phyloP scores from a whole-genome alignment of 2,797 vertebrate genomes.

The Rhabdophis nuchalis region DNA sequence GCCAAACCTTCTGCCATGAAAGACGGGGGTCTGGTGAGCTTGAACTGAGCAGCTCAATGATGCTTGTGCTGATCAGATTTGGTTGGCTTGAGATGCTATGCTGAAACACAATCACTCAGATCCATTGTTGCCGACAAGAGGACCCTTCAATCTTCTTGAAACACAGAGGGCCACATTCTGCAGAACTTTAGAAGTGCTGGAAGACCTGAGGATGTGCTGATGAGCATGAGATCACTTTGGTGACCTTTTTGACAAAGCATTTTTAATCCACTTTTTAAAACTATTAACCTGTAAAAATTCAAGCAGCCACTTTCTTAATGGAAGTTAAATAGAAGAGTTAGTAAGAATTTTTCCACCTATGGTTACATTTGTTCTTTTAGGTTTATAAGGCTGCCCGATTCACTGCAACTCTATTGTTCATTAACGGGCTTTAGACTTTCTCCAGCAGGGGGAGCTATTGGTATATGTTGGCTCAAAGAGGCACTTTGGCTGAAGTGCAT shows the following conservation, averaged over 20 bases:
- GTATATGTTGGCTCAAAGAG: not conserved
- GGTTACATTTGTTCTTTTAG: not conserved
- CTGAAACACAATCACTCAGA: not conserved
- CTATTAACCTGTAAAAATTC: not conserved
- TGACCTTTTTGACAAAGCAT: not conserved
- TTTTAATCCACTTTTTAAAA: not conserved
- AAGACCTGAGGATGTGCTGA: not conserved
- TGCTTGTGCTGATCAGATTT: not conserved
- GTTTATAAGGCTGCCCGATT: not conserved
- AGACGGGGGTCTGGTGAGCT: not conserved
- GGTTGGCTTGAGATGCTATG: not conserved
- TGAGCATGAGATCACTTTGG: not conserved
- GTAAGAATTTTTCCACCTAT: not conserved
- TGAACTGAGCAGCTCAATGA: too few relatives aligned
- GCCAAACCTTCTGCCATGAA: not conserved
- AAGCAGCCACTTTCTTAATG: not conserved
- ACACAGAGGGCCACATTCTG: not conserved
- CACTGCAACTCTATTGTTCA: not conserved
- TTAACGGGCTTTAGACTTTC: not conserved
- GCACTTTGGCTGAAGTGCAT: not conserved
- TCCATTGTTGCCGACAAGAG: not conserved
- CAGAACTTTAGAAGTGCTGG: not conserved
- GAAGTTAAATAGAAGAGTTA: not conserved
- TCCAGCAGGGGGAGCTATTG: conserved; percentile 1
- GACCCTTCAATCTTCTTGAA: not conserved